Evolutionary conservation across 2,113 vertebrate species (phyloP), one percentile per base, ranked within the genome.

Genomic region (Labeo catla): DNA sequence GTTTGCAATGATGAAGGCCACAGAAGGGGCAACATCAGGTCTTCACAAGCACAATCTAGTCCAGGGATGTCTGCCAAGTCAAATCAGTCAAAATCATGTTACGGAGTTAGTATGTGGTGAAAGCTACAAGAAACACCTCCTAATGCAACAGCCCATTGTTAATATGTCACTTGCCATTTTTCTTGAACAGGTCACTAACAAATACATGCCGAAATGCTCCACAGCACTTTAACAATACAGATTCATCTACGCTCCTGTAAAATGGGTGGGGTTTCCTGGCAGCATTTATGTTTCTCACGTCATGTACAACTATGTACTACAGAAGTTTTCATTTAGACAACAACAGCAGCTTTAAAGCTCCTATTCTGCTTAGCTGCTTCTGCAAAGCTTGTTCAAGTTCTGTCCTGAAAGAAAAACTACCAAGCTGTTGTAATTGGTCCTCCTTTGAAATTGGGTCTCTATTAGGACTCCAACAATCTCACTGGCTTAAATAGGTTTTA

Each of bases 241-340:
- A 66, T 43, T 34, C 8, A 4, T 15, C 66, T 21, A 39, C 47
- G 19, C 15, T 57, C 15, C 2, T 77, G 12, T 19, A 34, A 76
- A 21, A 76, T 59, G 66, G 81, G 76, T 84, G 68, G 76, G 19
- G 82, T 77, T 89, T 89, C 88, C 85, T 89, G 59, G 84, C 52
- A 66, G 47, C 52, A 21, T 59, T 23, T 34, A 8, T 36, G 5
- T 36, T 66, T 84, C 66, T 83, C 49, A 57, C 52, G n/a, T 4
- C 36, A 28, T 28, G 54, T 50, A n/a, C 13, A 45, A 8, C 45
- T 65, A 28, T 73, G 70, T 70, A 73, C 19, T 21, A 74, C 19
- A 47, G 6, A 8, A 59, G 4, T 28, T 54, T 83, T 16, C 52
- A 16, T 8, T 4, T 9, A 28, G 8, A 39, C 15, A 39, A 72